Evolutionary conservation across 2,888 invertebrate species (phyloP).

Genomic region (Caenorhabditis becei): DNA sequence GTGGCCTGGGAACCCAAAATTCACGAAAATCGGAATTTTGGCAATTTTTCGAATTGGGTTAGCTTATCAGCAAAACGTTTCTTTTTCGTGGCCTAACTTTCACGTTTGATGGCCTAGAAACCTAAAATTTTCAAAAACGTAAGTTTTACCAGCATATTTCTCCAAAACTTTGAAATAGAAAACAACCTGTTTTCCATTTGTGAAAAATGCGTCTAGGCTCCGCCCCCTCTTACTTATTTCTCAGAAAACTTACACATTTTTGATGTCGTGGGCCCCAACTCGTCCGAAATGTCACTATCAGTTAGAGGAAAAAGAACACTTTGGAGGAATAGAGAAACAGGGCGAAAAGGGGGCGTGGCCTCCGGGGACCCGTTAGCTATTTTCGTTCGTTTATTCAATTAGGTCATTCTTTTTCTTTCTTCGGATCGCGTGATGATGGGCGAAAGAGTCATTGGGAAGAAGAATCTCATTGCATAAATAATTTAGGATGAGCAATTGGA

Average conservation of each 20-base stretch:
- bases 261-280: background rate
- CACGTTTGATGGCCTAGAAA: too few species aligned
- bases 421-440: background rate
- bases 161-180: too few species aligned
- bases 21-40: too few species aligned
- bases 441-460: background rate
- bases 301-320: background rate
- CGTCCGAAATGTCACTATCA: background rate
- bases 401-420: slow-evolving; percentile 11
- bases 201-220: too few species aligned
- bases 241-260: background rate
- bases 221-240: too few species aligned
- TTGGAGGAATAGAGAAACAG: background rate
- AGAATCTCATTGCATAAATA: slow-evolving; percentile 20
- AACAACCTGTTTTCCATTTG: too few species aligned
- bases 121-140: too few species aligned
- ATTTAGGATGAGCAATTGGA: slow-evolving; percentile 36
- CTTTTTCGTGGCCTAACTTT: too few species aligned
- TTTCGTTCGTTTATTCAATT: slow-evolving; percentile 23
- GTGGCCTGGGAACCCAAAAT: too few species aligned
- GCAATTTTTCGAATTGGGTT: too few species aligned
- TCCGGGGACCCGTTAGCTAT: background rate
- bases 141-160: too few species aligned
- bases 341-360: background rate
- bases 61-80: too few species aligned